phyloP scores from a whole-genome alignment of 2,113 vertebrate species.

The Turdus rufiventris region DNA sequence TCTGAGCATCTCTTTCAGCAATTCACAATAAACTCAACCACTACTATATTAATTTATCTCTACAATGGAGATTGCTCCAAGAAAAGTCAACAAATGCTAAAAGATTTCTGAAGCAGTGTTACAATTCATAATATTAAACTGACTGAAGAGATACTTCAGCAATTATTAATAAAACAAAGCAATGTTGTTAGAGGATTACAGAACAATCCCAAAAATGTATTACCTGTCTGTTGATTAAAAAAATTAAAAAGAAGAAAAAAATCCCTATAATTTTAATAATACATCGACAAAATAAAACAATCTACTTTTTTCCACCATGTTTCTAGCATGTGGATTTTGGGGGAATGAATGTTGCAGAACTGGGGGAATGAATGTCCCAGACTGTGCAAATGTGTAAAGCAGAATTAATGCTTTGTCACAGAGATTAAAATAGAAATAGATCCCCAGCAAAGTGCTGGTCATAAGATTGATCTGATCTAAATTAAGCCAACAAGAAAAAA shows the following conservation, averaged over 20 bases:
- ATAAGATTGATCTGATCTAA: not conserved
- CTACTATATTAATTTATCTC: not conserved
- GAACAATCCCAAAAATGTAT: not conserved
- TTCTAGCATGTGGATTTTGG: not conserved
- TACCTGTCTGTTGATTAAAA: not conserved
- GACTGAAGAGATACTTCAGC: not conserved
- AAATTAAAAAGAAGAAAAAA: fast-evolving
- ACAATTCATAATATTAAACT: not conserved
- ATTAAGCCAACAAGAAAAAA: not conserved
- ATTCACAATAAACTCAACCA: not conserved
- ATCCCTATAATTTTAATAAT: not conserved
- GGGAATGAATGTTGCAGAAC: not conserved
- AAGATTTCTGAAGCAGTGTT: not conserved
- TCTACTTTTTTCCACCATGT: not conserved
- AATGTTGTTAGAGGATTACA: not conserved
- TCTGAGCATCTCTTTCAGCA: not conserved
- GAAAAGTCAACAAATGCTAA: not conserved
- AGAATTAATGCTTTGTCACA: not conserved
- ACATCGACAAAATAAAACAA: not conserved
- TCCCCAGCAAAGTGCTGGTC: not conserved
- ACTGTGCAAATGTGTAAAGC: not conserved
- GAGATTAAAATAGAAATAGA: not conserved
- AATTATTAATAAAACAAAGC: not conserved
- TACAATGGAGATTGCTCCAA: not conserved
- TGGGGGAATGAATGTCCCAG: not conserved